These are phyloP conservation scores for Blomia tropicalis DNA, from an alignment of 2,888 invertebrate genomes.

Conservation along the genomic window DNA sequence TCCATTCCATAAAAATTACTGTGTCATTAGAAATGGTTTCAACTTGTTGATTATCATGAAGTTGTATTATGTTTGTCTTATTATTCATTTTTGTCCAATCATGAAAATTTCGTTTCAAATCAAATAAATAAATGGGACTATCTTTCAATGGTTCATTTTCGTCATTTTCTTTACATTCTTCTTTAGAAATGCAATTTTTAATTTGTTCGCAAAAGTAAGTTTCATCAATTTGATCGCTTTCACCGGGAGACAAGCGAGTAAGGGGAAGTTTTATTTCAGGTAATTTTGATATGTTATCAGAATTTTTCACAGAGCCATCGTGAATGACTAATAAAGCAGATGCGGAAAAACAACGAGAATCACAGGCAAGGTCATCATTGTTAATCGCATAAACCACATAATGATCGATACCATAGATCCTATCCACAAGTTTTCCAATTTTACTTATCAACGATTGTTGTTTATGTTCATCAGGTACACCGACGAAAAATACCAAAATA, in stretches of 20 bases:
- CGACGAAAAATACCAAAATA: slow-evolving; percentile 2
- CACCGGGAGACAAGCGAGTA: not conserved
- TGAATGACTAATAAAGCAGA: not conserved
- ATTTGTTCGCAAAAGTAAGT: not conserved
- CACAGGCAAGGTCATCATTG: not conserved
- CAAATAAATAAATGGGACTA: not conserved
- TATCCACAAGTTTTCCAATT: not conserved
- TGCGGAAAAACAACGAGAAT: not conserved
- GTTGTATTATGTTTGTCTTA: no score
- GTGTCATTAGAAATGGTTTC: not conserved
- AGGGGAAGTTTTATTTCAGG: not conserved
- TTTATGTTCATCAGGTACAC: not conserved
- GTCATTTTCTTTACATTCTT: not conserved
- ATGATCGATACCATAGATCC: not conserved
- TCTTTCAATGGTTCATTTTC: not conserved
- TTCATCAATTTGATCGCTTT: not conserved
- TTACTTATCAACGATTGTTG: not conserved
- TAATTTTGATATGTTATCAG: not conserved
- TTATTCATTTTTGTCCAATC: not conserved
- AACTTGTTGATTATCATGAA: not conserved
- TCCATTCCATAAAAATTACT: not conserved
- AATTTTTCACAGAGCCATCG: not conserved
- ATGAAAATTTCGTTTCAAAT: not conserved
- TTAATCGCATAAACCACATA: not conserved
- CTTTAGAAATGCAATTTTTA: not conserved